A percentile compares a stretch with the other conserved stretches of the same genome.
Conservation (phyloP, 2,797 vertebrate species). For the Sparidentex hasta region DNA sequence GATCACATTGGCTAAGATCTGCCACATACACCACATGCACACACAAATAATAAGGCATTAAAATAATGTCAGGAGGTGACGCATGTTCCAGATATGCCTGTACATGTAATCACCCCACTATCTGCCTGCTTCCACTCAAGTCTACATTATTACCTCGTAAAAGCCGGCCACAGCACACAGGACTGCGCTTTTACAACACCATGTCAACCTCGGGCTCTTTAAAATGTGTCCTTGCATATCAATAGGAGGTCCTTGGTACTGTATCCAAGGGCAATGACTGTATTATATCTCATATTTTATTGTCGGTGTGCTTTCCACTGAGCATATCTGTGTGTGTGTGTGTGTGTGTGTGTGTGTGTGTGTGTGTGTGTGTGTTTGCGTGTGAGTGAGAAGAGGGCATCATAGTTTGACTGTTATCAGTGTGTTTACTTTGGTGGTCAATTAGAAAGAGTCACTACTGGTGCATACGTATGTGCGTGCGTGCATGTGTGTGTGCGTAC, state of each 20-base stretch:
- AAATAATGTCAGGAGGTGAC: slow-evolving; percentile 32
- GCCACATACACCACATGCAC: slow-evolving; percentile 27
- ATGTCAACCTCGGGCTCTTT: slow-evolving; percentile 63
- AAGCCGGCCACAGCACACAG: slow-evolving; percentile 47
- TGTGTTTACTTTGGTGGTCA: slow-evolving; percentile 26
- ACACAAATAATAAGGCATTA: slow-evolving; percentile 22
- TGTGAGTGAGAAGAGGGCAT: neutral
- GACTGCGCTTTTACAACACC: slow-evolving; percentile 36
- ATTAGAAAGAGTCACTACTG: slow-evolving; percentile 19
- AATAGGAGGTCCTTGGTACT: slow-evolving; percentile 48
- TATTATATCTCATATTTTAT: slow-evolving; percentile 53
- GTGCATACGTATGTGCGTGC: neutral
- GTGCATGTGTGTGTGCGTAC: neutral
- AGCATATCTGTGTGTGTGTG: neutral
- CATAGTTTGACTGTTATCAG: slow-evolving; percentile 27
- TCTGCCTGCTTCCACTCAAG: slow-evolving; percentile 36
- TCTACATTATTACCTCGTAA: slow-evolving; percentile 64
- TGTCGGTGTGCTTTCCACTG: slow-evolving; percentile 39
- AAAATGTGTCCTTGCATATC: slow-evolving; percentile 54
- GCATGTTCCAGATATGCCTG: slow-evolving; percentile 4
- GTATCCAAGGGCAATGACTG: slow-evolving; percentile 49
- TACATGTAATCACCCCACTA: slow-evolving; percentile 38
- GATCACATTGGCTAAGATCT: slow-evolving; percentile 97
- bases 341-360: neutral
- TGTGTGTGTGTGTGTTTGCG: neutral